A percentile compares a stretch with the other conserved stretches of the same genome.
These are phyloP conservation scores for Bicyclus anynana DNA, from an alignment of 1,140 invertebrate species.

Conservation along the genomic window DNA sequence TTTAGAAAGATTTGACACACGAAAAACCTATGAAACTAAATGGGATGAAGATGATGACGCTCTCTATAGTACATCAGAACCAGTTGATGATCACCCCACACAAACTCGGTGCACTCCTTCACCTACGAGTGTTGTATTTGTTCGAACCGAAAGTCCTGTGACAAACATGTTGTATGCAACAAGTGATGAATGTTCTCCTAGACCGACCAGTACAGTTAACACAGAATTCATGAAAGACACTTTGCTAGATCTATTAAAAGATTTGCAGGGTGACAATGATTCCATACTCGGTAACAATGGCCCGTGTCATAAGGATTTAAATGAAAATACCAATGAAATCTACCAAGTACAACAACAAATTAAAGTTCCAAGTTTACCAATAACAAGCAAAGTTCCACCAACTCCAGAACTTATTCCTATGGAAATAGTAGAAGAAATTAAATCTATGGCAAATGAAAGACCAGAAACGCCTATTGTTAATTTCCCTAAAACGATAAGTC, in stretches of 20 bases:
- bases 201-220: slow-evolving; percentile 22
- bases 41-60: slow-evolving; percentile 74
- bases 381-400: neutral
- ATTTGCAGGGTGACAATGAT: slow-evolving; percentile 43
- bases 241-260: slow-evolving; percentile 47
- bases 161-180: slow-evolving; percentile 43
- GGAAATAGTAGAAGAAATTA: slow-evolving; percentile 36
- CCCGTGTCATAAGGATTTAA: neutral
- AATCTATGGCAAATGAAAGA: slow-evolving; percentile 24
- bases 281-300: slow-evolving; percentile 8
- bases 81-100: slow-evolving; percentile 21
- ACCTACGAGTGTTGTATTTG: slow-evolving; percentile 28
- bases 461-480: slow-evolving; percentile 18
- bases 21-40: slow-evolving; percentile 49
- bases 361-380: no score
- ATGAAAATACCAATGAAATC: slow-evolving; percentile 6
- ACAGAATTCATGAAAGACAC: slow-evolving; percentile 40
- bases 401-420: slow-evolving; percentile 26
- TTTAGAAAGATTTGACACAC: slow-evolving; percentile 41
- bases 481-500: slow-evolving; percentile 33
- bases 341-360: neutral
- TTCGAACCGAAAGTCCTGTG: slow-evolving; percentile 38
- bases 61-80: slow-evolving; percentile 61
- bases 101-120: slow-evolving; percentile 27
- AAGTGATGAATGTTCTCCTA: slow-evolving; percentile 24